Percentiles rank a stretch among this genome's conserved stretches.
Conservation (phyloP, 2,888 invertebrate genomes). For the Fragum whitleyi region DNA sequence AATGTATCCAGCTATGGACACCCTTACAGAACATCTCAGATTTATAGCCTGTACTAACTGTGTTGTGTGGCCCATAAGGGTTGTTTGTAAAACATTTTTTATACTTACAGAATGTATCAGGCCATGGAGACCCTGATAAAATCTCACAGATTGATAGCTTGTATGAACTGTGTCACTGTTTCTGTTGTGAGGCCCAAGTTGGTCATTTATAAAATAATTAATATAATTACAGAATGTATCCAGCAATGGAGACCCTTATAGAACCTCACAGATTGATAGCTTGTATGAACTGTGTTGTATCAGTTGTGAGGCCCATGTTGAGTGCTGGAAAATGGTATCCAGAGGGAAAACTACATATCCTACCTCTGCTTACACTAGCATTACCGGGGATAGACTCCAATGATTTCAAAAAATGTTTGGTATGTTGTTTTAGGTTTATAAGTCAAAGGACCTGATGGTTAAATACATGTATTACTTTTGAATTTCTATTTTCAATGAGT, state of each 20-base stretch:
- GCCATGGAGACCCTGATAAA: conserved; percentile 89
- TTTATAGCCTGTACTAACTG: conserved; percentile 85
- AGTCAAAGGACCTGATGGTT: too few species aligned
- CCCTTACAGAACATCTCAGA: conserved; percentile 93
- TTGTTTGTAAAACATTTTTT: conserved; percentile 82
- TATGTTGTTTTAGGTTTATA: conserved; percentile 67
- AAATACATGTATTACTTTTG: too few species aligned
- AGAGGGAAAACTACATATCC: conserved; percentile 91
- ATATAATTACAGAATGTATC: conserved; percentile 87
- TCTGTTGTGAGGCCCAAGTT: conserved; percentile 85
- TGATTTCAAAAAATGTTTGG: conserved; percentile 89
- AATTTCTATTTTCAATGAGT: too few species aligned
- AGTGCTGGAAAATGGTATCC: conserved; percentile 85
- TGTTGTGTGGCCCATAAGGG: conserved; percentile 86
- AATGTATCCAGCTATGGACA: conserved; percentile 92
- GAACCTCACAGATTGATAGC: conserved; percentile 91
- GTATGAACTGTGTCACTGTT: conserved; percentile 85
- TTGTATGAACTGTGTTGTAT: conserved; percentile 85
- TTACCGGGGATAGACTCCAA: conserved; percentile 96
- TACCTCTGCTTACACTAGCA: conserved; percentile 92
- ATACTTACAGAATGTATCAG: conserved; percentile 87
- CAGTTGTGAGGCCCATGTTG: conserved; percentile 86
- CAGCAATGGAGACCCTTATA: conserved; percentile 93
- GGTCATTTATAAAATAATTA: conserved; percentile 85
- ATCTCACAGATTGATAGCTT: conserved; percentile 88